Conservation (phyloP, 2,113 vertebrate species). For the Picathartes gymnocephalus region DNA sequence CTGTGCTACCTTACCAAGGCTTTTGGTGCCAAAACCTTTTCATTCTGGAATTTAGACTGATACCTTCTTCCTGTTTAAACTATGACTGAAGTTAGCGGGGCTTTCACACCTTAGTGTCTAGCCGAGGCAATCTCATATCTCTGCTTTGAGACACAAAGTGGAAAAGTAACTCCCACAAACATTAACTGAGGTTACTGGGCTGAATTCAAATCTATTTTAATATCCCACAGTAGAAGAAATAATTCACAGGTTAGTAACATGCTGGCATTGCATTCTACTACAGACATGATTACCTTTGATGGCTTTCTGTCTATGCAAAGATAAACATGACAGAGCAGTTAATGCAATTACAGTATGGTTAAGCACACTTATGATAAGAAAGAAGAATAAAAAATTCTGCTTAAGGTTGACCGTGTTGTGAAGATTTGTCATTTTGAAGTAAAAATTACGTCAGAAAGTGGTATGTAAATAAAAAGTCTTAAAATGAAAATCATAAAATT, state of each 20-base stretch:
- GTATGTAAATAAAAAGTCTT: background rate
- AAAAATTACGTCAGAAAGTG: background rate
- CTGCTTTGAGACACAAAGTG: background rate
- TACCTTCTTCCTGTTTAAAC: background rate
- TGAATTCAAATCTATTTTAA: background rate
- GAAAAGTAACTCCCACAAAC: background rate
- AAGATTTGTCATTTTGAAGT: background rate
- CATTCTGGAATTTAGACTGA: background rate
- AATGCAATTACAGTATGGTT: background rate
- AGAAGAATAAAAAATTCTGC: background rate
- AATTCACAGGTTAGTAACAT: background rate
- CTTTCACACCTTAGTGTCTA: background rate
- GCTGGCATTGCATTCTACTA: background rate
- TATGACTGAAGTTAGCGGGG: background rate
- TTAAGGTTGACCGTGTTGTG: background rate
- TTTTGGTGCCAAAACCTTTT: background rate
- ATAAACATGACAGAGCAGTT: background rate
- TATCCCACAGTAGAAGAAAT: background rate
- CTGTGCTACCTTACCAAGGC: background rate
- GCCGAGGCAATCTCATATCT: background rate
- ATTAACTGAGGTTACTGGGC: background rate
- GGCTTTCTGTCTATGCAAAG: background rate
- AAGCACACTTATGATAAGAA: background rate
- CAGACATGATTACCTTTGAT: background rate
- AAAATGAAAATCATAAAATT: background rate